Conservation (phyloP, 1,140 invertebrate genomes). For the Adoxophyes honmai region DNA sequence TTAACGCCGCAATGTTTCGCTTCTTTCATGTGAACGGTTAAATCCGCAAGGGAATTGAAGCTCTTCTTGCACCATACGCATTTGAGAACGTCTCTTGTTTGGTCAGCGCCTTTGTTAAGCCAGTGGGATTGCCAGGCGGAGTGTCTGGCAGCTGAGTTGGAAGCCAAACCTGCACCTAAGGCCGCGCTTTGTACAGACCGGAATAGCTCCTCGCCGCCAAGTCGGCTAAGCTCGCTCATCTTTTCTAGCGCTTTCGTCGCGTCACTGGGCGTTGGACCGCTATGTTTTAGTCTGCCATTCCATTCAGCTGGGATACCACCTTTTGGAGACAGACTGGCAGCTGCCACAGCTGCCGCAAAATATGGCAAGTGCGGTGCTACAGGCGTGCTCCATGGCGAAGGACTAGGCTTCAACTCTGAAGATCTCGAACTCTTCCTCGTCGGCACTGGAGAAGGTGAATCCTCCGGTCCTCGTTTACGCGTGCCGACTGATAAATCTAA, state of each 20-base stretch:
- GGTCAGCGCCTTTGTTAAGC: slow-evolving; percentile 95
- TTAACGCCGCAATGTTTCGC: slow-evolving; percentile 94
- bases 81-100: slow-evolving; percentile 95
- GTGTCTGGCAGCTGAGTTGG: slow-evolving; percentile 81
- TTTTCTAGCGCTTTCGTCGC: slow-evolving; percentile 93
- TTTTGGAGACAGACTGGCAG: slow-evolving; percentile 86
- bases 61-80: slow-evolving; percentile 98
- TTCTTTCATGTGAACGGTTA: slow-evolving; percentile 97
- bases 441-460: slow-evolving; percentile 80
- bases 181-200: slow-evolving; percentile 78
- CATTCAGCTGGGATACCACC: slow-evolving; percentile 81
- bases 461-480: slow-evolving; percentile 83
- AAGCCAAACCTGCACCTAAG: slow-evolving; percentile 65
- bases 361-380: slow-evolving; percentile 88
- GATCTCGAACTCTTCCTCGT: slow-evolving; percentile 81
- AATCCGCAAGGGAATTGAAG: slow-evolving; percentile 91
- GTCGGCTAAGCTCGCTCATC: slow-evolving; percentile 92
- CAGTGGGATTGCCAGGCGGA: slow-evolving; percentile 97
- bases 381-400: slow-evolving; percentile 87
- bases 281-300: slow-evolving; percentile 89
- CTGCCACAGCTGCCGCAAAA: slow-evolving; percentile 87
- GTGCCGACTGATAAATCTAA: slow-evolving; percentile 88
- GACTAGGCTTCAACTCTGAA: slow-evolving; percentile 81
- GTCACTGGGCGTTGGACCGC: slow-evolving; percentile 82
- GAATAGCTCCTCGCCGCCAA: slow-evolving; percentile 87